phyloP scores from a whole-genome alignment of 2,113 vertebrate species.

The Haemorhous mexicanus region DNA sequence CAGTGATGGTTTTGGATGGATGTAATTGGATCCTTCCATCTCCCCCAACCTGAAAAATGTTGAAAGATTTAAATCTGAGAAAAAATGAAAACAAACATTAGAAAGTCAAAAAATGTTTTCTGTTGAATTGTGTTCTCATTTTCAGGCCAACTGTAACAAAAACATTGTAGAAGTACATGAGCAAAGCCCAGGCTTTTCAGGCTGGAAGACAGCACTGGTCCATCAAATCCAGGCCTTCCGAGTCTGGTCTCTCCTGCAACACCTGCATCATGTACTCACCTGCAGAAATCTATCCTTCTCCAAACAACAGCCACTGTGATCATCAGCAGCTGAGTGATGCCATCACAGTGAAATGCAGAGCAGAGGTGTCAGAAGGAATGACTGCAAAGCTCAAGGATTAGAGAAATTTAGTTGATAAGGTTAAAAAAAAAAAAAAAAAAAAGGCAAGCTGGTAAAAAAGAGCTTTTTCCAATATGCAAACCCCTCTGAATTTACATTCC shows the following conservation, averaged over 20 bases:
- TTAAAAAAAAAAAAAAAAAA: not conserved
- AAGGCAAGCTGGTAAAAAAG: not conserved
- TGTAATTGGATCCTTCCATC: conserved; percentile 22
- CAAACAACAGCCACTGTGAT: not conserved
- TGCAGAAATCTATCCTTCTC: not conserved
- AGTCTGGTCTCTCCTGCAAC: not conserved
- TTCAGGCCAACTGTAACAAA: conserved; percentile 42
- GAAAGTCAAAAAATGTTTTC: conserved; percentile 49
- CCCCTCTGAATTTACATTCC: not conserved
- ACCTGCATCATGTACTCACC: not conserved
- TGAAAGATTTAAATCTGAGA: conserved; percentile 38
- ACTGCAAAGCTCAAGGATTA: not conserved
- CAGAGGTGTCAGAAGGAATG: not conserved
- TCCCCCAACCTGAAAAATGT: conserved; percentile 10
- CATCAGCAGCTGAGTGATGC: not conserved
- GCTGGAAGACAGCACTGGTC: not conserved
- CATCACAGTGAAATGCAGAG: not conserved
- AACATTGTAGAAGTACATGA: not conserved
- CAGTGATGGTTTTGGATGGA: not conserved
- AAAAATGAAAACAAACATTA: conserved; percentile 63
- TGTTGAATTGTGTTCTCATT: conserved; percentile 22
- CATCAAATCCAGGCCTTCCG: not conserved
- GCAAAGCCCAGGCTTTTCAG: conserved; percentile 22
- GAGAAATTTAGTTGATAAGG: not conserved
- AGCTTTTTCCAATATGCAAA: not conserved